Base-by-base conservation (phyloP, 2,113 vertebrate species). In the Lethenteron reissneri region DNA sequence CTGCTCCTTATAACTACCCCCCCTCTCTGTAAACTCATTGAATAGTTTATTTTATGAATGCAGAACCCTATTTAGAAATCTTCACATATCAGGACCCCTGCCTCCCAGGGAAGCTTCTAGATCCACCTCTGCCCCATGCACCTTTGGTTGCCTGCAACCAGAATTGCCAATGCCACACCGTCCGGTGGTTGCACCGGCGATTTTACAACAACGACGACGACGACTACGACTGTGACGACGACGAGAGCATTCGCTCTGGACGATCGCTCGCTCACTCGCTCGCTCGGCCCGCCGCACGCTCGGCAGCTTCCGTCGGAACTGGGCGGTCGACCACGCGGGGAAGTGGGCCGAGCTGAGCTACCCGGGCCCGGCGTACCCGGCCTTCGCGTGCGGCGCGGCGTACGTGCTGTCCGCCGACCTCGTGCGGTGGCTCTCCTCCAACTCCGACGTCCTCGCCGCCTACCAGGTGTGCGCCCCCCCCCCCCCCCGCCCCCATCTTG, bases 321-420 rank as follows among this genome's bases (percentile, higher is more conserved):
- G 94, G 94, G 89, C 92, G 1, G 94, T 99, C 76, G 92, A 99
- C 78, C 86, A 88, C 13, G 86, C 88, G 0, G 91, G 94, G 64
- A 99, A 97, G 77, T 99, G 94, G 92, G 91, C 95, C 81, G 94
- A 99, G 77, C 78, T 96, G 77, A 88, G 96, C 74, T 97, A 97
- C 62, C 81, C 88, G 2, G 90, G 92, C 74, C 90, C 91, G 1
- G 91, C 86, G 0, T 97, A 99, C 78, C 94, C 94, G 1, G 90
- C 91, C 3, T 97, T 99, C 25, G 88, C 94, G 1, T 99, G 94
- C 58, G 91, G 94, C 13, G 94, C 91, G 0, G 94, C 92, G 25
- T 99, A 99, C 0, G 84, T 90, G 72, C 85, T 88, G 75, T 92
- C 92, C 74, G 84, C 79, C 75, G 89, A 94, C 77, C 85, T 97